These are phyloP conservation scores for Cynocephalus volans DNA, from an alignment of 2,113 vertebrate species.

Conservation along the genomic window DNA sequence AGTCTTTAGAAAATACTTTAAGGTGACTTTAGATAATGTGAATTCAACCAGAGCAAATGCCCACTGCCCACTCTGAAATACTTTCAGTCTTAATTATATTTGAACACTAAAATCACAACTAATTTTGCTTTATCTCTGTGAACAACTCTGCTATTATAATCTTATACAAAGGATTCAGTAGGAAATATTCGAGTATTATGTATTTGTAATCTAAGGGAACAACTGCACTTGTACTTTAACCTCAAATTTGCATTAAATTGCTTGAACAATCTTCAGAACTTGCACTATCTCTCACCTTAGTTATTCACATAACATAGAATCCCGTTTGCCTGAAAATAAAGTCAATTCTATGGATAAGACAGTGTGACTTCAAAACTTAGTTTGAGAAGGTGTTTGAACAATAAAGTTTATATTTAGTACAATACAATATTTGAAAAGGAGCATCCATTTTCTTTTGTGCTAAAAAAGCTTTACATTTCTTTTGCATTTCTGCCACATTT, in stretches of 20 bases:
- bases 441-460: slow-evolving; percentile 44
- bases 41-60: neutral
- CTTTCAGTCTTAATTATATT: slow-evolving; percentile 58
- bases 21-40: neutral
- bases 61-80: neutral
- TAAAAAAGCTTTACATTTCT: slow-evolving; percentile 63
- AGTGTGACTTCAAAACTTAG: slow-evolving; percentile 37
- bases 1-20: neutral
- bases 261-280: slow-evolving; percentile 20
- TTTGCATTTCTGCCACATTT: slow-evolving; percentile 72
- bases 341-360: neutral
- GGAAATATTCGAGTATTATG: neutral
- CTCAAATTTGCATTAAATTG: slow-evolving; percentile 41
- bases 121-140: neutral
- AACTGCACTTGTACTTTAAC: slow-evolving; percentile 31
- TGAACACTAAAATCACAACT: slow-evolving; percentile 6
- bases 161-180: neutral
- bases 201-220: slow-evolving; percentile 39
- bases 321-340: slow-evolving; percentile 52
- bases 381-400: slow-evolving; percentile 30
- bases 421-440: slow-evolving; percentile 57
- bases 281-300: neutral
- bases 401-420: slow-evolving; percentile 61
- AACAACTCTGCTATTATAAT: neutral
- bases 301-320: slow-evolving; percentile 43